These are phyloP conservation scores for Nemapogon koenigi DNA, from an alignment of 2,888 invertebrate species.

Conservation along the genomic window DNA sequence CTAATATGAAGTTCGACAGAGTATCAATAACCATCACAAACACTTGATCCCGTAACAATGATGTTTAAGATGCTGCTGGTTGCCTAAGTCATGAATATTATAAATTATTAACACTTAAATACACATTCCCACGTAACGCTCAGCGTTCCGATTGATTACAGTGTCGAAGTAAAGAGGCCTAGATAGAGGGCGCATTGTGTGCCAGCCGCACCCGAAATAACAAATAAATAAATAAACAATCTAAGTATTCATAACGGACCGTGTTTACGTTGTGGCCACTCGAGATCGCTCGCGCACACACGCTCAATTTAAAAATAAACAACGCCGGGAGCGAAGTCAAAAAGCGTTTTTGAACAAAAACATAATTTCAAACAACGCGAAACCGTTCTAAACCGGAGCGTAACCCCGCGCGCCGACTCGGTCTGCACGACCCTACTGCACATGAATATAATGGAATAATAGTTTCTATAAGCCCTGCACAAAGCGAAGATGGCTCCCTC, in stretches of 20 bases:
- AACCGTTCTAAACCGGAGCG: conserved; percentile 14
- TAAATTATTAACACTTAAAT: conserved; percentile 11
- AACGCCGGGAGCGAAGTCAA: conserved; percentile 23
- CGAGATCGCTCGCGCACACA: conserved; percentile 43
- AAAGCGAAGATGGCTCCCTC: conserved; percentile 1
- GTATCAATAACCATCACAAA: no score
- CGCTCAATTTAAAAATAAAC: conserved; percentile 51
- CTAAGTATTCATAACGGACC: conserved; percentile 24
- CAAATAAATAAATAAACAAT: conserved; percentile 36
- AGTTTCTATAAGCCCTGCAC: conserved; percentile 15
- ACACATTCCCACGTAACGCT: background rate
- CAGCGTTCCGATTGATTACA: background rate
- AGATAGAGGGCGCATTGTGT: background rate
- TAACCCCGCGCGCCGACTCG: conserved; percentile 20
- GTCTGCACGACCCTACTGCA: conserved; percentile 17
- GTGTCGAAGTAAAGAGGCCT: background rate
- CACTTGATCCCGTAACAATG: no score
- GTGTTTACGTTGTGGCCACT: conserved; percentile 29
- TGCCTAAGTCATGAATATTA: conserved; percentile 10
- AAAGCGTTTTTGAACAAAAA: conserved; percentile 37
- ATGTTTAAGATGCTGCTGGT: no score
- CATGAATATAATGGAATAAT: conserved; percentile 24
- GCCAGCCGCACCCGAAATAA: conserved; percentile 15
- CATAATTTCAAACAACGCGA: conserved; percentile 27
- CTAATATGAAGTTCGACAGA: no score